Evolutionary conservation across 2,797 vertebrate species (phyloP), one percentile per base, ranked within the genome.

Genomic region (Oceanodroma leucorhoa): DNA sequence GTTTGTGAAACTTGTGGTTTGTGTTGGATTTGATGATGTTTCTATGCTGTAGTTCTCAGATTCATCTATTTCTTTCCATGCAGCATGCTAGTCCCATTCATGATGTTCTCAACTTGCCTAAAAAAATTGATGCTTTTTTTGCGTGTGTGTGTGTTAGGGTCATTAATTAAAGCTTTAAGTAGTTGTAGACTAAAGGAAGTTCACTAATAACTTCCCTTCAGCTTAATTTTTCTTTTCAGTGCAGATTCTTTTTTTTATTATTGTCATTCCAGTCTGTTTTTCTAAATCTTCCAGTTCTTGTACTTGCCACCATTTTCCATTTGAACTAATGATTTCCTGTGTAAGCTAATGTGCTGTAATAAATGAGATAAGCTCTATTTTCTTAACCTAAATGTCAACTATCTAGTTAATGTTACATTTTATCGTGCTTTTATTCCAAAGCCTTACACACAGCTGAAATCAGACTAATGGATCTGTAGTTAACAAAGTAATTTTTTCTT

Each of bases 81-180:
- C 15, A 57, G 17, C 9, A 1, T 2, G 0, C 3, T 15, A 46
- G 17, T 67, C 14, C 1, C 75, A 10, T 26, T 43, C 16, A 21
- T 29, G 29, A 38, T 91, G 14, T 46, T 79, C 38, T 21, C 32
- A 82, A 14, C 18, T 77, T 62, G 19, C 34, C 30, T 75, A 32
- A 92, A 82, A 41, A 46, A 51, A 5, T 6, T 1, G 8, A 3
- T 53, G 6, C 7, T 11, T 53, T 50, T 70, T 72, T 62, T 36
- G n/a, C n/a, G 3, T 0, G 2, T 57, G 2, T 55, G 2, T 90
- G 4, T 60, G 8, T 58, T 72, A 57, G 13, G 10, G n/a, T 48
- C 6, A 20, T 81, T 60, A 64, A 29, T 64, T 89, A 67, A 75
- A 84, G 6, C 15, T 60, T 83, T 80, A 48, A 50, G 7, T 65